Evolutionary conservation across 2,888 invertebrate genomes (phyloP).

Genomic region (Erebia palarica): DNA sequence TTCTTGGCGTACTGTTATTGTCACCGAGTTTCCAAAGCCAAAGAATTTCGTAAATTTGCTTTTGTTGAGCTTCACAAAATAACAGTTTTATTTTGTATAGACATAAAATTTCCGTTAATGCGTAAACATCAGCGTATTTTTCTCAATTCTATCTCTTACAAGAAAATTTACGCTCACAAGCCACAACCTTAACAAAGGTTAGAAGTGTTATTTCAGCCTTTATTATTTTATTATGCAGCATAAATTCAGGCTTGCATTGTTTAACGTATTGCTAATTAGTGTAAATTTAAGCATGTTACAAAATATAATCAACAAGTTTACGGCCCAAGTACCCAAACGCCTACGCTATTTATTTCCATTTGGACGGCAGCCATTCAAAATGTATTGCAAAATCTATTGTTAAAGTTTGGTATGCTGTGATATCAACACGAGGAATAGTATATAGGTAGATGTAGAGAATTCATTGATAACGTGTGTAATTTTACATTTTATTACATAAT

Average conservation of each 20-base stretch:
- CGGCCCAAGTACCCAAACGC: conserved; percentile 47
- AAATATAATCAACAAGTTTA: conserved; percentile 52
- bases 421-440: conserved; percentile 33
- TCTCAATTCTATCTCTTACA: conserved; percentile 14
- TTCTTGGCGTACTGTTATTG: background rate
- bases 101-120: background rate
- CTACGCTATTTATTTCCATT: conserved; percentile 43
- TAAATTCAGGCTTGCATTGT: conserved; percentile 23
- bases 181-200: background rate
- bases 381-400: conserved; percentile 53
- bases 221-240: background rate
- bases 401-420: conserved; percentile 45
- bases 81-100: conserved; percentile 1
- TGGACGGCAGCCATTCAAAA: conserved; percentile 51
- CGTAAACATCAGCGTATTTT: background rate
- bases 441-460: background rate
- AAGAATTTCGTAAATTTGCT: background rate
- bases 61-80: background rate
- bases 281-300: conserved; percentile 43
- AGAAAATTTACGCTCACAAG: conserved; percentile 3
- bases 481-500: no score
- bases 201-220: background rate
- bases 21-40: background rate
- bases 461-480: background rate
- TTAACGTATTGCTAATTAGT: conserved; percentile 42